Conservation (phyloP, 2,888 invertebrate genomes). For the Linyphia triangularis region DNA sequence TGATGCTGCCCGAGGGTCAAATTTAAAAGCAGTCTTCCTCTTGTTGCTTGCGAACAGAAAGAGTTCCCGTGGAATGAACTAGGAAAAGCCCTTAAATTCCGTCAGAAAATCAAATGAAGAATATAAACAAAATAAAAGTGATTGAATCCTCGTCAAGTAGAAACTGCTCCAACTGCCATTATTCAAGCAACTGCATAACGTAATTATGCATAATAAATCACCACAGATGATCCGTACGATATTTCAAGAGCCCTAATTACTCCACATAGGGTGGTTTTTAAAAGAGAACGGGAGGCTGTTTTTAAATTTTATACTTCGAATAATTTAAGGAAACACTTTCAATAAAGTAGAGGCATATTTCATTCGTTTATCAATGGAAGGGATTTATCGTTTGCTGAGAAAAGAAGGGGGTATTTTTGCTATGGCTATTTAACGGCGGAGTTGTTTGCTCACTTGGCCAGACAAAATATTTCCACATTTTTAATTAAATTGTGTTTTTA, state of each 20-base stretch:
- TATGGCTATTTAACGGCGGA: conserved; percentile 29
- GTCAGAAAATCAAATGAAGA: conserved; percentile 63
- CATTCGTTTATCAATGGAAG: conserved; percentile 45
- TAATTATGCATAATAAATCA: conserved; percentile 72
- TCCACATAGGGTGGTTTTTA: conserved; percentile 59
- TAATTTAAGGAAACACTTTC: conserved; percentile 59
- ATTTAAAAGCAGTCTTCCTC: conserved; percentile 61
- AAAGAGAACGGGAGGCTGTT: conserved; percentile 44
- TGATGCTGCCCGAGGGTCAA: conserved; percentile 66
- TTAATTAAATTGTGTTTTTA: conserved; percentile 40
- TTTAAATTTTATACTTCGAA: conserved; percentile 67
- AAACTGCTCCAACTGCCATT: conserved; percentile 64
- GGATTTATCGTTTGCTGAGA: conserved; percentile 36
- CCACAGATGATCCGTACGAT: conserved; percentile 56
- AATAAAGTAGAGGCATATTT: conserved; percentile 60
- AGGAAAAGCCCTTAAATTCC: conserved; percentile 15
- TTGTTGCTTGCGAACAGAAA: conserved; percentile 31
- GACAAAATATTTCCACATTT: background rate
- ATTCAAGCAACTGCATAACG: conserved; percentile 69
- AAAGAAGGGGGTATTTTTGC: conserved; percentile 33
- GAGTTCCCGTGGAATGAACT: conserved; percentile 22
- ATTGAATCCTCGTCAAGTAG: conserved; percentile 70
- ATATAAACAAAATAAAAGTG: conserved; percentile 66
- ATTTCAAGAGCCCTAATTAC: conserved; percentile 64
- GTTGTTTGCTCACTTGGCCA: conserved; percentile 4